phyloP scores from a whole-genome alignment of 2,888 invertebrate species.

The Agrotis ipsilon region DNA sequence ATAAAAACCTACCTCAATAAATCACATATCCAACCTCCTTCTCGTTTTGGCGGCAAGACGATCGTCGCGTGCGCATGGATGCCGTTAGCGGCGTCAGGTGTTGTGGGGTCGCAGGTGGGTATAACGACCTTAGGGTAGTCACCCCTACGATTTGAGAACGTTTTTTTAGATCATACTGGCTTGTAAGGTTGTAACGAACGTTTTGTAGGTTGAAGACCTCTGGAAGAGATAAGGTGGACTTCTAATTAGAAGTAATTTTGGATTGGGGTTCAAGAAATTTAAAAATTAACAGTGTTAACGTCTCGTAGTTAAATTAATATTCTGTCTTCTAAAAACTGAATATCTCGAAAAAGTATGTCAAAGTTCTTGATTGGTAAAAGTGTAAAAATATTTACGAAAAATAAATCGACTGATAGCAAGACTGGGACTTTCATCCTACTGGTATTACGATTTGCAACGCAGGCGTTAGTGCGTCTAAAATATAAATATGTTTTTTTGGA shows the following conservation, averaged over 20 bases:
- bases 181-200: constrained; percentile 61
- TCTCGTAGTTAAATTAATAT: too few species aligned
- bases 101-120: constrained; percentile 73
- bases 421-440: too few species aligned
- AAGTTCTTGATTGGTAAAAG: too few species aligned
- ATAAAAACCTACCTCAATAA: constrained; percentile 29
- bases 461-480: too few species aligned
- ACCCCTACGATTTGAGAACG: constrained; percentile 67
- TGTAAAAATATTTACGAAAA: too few species aligned
- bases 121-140: constrained; percentile 79
- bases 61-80: constrained; percentile 78
- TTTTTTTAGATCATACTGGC: constrained; percentile 48
- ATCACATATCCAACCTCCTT: constrained; percentile 45
- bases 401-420: too few species aligned
- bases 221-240: constrained; percentile 21
- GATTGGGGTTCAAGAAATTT: not conserved
- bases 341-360: too few species aligned
- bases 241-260: constrained; percentile 4
- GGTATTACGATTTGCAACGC: too few species aligned
- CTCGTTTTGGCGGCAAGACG: constrained; percentile 56
- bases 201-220: constrained; percentile 49
- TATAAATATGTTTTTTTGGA: too few species aligned
- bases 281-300: too few species aligned
- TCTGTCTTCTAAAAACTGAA: too few species aligned
- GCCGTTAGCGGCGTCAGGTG: constrained; percentile 86